Evolutionary conservation across 2,113 vertebrate genomes (phyloP).

Genomic region (Marcusenius ussheri): DNA sequence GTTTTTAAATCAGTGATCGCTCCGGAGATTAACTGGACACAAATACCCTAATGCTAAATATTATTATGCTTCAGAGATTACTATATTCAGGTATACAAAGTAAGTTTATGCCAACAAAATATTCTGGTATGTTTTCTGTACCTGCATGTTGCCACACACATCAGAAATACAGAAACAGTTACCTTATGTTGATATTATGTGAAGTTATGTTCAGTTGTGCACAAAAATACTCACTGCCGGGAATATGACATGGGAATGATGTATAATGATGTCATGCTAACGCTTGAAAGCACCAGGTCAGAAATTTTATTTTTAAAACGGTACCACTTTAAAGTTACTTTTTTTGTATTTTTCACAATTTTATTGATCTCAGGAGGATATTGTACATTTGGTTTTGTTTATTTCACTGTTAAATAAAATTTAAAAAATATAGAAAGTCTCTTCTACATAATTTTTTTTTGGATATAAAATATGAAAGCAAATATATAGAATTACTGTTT

Average conservation of each 20-base stretch:
- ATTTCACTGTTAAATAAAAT: conserved; percentile 42
- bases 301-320: background rate
- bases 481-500: background rate
- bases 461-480: background rate
- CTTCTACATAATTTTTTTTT: background rate
- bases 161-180: background rate
- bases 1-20: background rate
- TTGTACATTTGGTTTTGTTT: conserved; percentile 27
- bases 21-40: background rate
- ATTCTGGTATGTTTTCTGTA: background rate
- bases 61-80: background rate
- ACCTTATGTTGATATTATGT: background rate
- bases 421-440: conserved; percentile 26
- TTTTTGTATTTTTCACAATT: conserved; percentile 26
- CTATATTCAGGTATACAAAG: conserved; percentile 13
- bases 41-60: background rate
- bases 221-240: background rate
- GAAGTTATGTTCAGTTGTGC: background rate
- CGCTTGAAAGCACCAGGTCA: background rate
- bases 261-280: background rate
- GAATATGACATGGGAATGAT: background rate
- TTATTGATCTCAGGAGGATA: conserved; percentile 56
- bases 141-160: conserved; percentile 9
- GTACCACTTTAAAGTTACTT: background rate
- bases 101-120: background rate